Conservation (phyloP, 2,113 vertebrate species). For the Poeciliopsis occidentalis region DNA sequence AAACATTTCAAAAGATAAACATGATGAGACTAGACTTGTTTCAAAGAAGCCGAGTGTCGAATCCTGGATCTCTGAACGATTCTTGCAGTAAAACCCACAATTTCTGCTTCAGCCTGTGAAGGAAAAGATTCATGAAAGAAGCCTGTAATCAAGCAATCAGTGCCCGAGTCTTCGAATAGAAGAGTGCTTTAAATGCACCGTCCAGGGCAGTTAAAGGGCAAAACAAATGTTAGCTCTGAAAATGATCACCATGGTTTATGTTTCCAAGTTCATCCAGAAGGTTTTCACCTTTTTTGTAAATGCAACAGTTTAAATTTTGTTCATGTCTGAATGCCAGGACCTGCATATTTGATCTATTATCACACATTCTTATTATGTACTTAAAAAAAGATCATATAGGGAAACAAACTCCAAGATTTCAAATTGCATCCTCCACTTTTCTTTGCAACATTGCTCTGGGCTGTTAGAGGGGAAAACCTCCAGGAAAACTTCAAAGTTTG, state of each 20-base stretch:
- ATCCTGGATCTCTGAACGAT: background rate
- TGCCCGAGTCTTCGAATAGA: conserved; percentile 8
- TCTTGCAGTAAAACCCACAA: background rate
- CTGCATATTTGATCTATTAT: too few species aligned
- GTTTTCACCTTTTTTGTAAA: too few species aligned
- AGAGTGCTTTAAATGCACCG: conserved; percentile 15
- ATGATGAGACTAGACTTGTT: conserved; percentile 2
- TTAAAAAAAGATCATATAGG: background rate
- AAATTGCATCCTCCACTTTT: background rate
- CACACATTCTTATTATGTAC: background rate
- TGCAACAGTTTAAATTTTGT: background rate
- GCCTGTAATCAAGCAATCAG: conserved; percentile 34
- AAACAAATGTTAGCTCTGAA: conserved; percentile 25
- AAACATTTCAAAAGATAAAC: background rate
- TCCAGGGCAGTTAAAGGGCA: background rate
- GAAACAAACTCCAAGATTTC: too few species aligned
- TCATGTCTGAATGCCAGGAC: background rate
- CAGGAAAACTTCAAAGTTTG: background rate
- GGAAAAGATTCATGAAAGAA: conserved; percentile 1
- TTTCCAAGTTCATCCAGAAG: background rate
- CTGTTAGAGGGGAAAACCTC: background rate
- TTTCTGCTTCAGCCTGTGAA: conserved; percentile 1
- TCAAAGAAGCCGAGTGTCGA: background rate
- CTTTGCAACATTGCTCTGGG: background rate
- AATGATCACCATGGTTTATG: conserved; percentile 23